Base-by-base conservation (phyloP, 2,888 invertebrate species). In the Yponomeuta cagnagella region DNA sequence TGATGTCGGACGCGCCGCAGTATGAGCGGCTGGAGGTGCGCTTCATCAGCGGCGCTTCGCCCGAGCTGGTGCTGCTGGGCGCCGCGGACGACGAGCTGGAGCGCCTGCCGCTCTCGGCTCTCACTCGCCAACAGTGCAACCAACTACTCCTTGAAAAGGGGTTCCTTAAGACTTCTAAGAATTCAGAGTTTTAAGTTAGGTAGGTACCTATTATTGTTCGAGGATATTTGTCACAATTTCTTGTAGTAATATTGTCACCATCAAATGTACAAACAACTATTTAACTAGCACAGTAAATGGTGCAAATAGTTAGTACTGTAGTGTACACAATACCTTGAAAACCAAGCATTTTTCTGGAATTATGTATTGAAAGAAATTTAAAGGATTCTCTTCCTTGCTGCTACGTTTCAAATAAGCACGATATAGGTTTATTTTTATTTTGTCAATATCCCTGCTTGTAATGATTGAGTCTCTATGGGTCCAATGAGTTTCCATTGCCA, bases 101-200 rank as follows among this genome's bases (percentile, higher is more conserved):
- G 80, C 92, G 95, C 73, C 79, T 95, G 68, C 83, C 90, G 63
- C 84, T 96, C 63, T 93, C 93, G 0, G 82, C 86, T 48, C 86
- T 95, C 23, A 93, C 87, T 58, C 93, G 95, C 43, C 78, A 93
- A 48, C 94, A 95, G 79, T 96, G 96, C 82, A 96, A 96, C 77
- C 89, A 95, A 10, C 86, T 96, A 1, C 77, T 96, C 23, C 77
- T 86, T 72, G 86, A 86, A 33, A 94, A 93, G 79, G 95, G 95
- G 9, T 95, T 96, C 76, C 79, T 76, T 10, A 90, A 88, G 74
- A 92, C 88, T 76, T 73, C 80, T 63, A 79, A 81, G 70, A 82
- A 85, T 71, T 89, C 92, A 71, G 94, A 93, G 77, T 91, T 93
- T 74, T 93, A 88, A 84, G 33, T 69, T 6, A 43, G 8, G 43